A percentile compares a stretch with the other conserved stretches of the same genome.
Evolutionary conservation across 2,888 invertebrate species (phyloP).

Genomic region (Temnothorax rugatulus): DNA sequence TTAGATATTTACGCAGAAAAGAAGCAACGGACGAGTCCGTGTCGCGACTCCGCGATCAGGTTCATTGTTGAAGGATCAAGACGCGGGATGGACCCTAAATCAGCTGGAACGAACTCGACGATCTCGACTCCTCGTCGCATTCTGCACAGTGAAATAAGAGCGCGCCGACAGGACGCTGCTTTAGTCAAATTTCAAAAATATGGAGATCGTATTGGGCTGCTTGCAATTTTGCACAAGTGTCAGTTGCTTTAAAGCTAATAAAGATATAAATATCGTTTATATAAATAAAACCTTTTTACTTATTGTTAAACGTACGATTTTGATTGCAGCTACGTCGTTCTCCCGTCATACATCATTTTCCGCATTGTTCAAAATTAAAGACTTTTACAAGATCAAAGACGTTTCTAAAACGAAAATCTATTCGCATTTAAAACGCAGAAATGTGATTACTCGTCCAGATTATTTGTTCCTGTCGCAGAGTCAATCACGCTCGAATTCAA

Average conservation of each 20-base stretch:
- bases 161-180: neutral
- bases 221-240: neutral
- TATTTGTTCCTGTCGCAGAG: constrained; percentile 60
- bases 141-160: constrained; percentile 27
- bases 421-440: constrained; percentile 18
- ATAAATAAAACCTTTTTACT: neutral
- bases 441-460: constrained; percentile 21
- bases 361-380: neutral
- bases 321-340: neutral
- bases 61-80: constrained; percentile 72
- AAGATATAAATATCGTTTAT: neutral
- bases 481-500: constrained; percentile 69
- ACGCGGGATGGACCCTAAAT: constrained; percentile 64
- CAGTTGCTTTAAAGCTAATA: neutral
- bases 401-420: neutral
- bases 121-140: constrained; percentile 24
- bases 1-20: constrained; percentile 83
- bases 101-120: constrained; percentile 57
- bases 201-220: too few relatives aligned
- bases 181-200: constrained; percentile 40
- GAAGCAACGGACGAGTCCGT: constrained; percentile 71
- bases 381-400: neutral
- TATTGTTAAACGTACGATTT: neutral
- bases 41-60: constrained; percentile 79
- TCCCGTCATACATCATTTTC: neutral